phyloP scores from a whole-genome alignment of 2,797 vertebrate genomes.

The Threskiornis aethiopicus region DNA sequence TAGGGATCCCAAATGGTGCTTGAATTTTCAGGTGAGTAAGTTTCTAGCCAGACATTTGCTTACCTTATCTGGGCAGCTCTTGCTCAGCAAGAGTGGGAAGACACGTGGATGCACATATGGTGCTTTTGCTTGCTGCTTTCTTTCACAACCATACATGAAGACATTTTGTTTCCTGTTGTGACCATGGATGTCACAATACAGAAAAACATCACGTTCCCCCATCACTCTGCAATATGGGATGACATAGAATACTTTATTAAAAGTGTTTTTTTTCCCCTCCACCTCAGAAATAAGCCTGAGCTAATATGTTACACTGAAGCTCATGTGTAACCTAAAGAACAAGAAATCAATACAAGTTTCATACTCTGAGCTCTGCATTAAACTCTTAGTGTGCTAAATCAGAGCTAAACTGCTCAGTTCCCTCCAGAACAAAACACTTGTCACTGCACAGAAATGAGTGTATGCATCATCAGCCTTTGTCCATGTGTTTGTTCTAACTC shows the following conservation, averaged over 20 bases:
- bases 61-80: constrained; percentile 80
- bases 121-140: constrained; percentile 9
- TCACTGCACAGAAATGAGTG: neutral
- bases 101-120: constrained; percentile 48
- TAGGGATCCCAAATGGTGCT: neutral
- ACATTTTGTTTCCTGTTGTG: constrained; percentile 80
- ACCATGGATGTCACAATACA: constrained; percentile 81
- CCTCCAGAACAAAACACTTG: neutral
- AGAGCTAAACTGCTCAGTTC: neutral
- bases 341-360: neutral
- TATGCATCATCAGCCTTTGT: neutral
- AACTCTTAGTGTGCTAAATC: neutral
- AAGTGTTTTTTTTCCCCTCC: neutral
- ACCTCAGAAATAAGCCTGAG: neutral
- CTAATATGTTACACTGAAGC: neutral
- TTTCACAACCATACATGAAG: constrained; percentile 79
- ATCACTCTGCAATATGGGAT: constrained; percentile 67
- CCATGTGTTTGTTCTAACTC: neutral
- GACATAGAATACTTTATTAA: neutral
- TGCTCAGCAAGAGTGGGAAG: constrained; percentile 80
- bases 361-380: neutral
- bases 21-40: neutral
- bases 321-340: neutral
- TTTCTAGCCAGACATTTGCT: neutral
- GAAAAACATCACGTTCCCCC: constrained; percentile 72